Evolutionary conservation across 2,797 vertebrate genomes (phyloP).

Genomic region (Brotula barbata): DNA sequence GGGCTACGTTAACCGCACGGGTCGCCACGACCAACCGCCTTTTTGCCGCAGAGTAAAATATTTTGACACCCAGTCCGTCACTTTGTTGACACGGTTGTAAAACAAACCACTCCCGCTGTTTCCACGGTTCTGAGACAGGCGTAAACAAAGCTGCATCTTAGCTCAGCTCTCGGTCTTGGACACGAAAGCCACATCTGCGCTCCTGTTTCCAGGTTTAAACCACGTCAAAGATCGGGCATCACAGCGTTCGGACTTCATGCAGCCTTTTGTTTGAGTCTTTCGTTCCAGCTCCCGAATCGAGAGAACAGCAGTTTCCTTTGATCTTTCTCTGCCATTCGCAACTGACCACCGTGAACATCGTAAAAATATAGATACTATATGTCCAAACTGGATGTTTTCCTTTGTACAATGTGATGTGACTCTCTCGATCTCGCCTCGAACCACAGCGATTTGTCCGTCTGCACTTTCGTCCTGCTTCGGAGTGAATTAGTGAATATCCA

Average conservation of each 20-base stretch:
- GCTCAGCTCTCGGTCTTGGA: too few relatives aligned
- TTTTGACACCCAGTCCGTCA: too few relatives aligned
- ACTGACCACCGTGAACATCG: conserved; percentile 49
- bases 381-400: conserved; percentile 56
- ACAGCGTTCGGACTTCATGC: too few relatives aligned
- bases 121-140: too few relatives aligned
- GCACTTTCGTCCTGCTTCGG: conserved; percentile 38
- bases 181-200: too few relatives aligned
- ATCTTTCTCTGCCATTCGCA: conserved; percentile 46
- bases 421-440: conserved; percentile 38
- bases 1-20: neutral
- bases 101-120: too few relatives aligned
- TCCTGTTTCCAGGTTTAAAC: neutral
- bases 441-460: conserved; percentile 26
- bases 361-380: conserved; percentile 75
- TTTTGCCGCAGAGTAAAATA: too few relatives aligned
- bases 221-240: neutral
- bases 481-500: conserved; percentile 72
- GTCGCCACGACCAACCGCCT: too few relatives aligned
- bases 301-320: conserved; percentile 31
- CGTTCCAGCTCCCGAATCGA: conserved; percentile 17
- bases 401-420: conserved; percentile 69
- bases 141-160: too few relatives aligned
- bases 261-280: conserved; percentile 7
- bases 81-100: too few relatives aligned